These are phyloP conservation scores for Onychomys arenicola DNA, from an alignment of 2,797 vertebrate genomes.

Conservation along the genomic window DNA sequence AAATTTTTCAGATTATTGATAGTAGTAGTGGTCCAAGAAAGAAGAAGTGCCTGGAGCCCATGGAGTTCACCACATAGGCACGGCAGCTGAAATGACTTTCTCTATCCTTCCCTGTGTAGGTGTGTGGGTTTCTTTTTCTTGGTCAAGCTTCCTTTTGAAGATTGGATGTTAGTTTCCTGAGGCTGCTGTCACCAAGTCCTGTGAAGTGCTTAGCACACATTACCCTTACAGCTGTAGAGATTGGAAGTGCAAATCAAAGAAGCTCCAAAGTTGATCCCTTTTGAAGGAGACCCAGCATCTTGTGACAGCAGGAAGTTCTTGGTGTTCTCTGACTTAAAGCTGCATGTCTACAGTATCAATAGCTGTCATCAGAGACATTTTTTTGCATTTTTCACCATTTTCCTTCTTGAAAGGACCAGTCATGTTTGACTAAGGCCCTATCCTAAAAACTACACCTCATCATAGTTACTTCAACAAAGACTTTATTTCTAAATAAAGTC, in stretches of 20 bases:
- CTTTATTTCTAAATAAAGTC: background rate
- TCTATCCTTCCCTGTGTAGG: background rate
- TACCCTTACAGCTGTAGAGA: background rate
- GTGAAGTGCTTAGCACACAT: background rate
- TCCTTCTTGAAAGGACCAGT: background rate
- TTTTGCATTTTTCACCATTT: background rate
- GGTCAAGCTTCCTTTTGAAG: background rate
- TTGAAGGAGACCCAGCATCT: background rate
- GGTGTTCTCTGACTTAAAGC: background rate
- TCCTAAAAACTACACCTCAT: background rate
- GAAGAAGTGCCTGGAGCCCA: background rate
- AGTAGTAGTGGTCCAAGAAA: background rate
- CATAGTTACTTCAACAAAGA: background rate
- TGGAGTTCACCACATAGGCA: background rate
- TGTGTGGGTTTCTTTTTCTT: background rate
- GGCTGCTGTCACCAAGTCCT: background rate
- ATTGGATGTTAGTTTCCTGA: background rate
- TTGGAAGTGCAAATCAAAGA: background rate
- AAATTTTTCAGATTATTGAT: background rate
- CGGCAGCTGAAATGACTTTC: background rate
- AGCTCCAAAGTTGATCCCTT: background rate
- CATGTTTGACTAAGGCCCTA: background rate
- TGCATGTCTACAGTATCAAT: background rate
- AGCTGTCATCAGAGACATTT: background rate
- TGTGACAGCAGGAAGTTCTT: rapidly evolving